A percentile compares a stretch with the other conserved stretches of the same genome.
Conservation (phyloP, 2,797 vertebrate species). For the Iguana delicatissima region DNA sequence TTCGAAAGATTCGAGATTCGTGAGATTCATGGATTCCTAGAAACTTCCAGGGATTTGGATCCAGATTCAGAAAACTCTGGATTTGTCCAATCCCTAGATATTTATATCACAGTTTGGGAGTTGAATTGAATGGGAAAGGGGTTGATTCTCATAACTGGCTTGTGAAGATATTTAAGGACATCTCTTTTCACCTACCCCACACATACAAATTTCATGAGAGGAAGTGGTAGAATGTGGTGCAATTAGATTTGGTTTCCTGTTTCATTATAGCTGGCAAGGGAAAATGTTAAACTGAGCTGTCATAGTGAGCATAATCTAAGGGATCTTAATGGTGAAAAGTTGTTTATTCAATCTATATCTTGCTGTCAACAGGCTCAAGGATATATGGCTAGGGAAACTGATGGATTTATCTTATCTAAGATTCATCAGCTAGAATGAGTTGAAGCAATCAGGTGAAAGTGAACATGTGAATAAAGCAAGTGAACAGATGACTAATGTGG, state of each 20-base stretch:
- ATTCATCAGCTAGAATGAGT: too few relatives aligned
- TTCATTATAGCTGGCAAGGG: not conserved
- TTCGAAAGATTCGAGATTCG: too few relatives aligned
- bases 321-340: not conserved
- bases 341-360: not conserved
- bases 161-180: not conserved
- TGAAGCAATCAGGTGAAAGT: too few relatives aligned
- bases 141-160: not conserved
- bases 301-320: not conserved
- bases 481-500: too few relatives aligned
- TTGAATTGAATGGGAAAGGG: too few relatives aligned
- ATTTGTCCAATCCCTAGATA: too few relatives aligned
- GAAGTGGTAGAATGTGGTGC: not conserved
- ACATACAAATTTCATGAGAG: not conserved
- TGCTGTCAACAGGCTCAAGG: not conserved
- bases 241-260: not conserved
- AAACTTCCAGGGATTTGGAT: too few relatives aligned
- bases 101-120: not conserved
- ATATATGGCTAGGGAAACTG: not conserved
- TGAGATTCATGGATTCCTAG: too few relatives aligned
- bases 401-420: too few relatives aligned
- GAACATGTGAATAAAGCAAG: too few relatives aligned
- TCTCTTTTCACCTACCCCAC: not conserved
- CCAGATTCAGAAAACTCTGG: too few relatives aligned
- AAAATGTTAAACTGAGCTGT: not conserved